These are phyloP conservation scores for Sarotherodon lohbergeri DNA, from an alignment of 2,113 vertebrate genomes.

Conservation along the genomic window DNA sequence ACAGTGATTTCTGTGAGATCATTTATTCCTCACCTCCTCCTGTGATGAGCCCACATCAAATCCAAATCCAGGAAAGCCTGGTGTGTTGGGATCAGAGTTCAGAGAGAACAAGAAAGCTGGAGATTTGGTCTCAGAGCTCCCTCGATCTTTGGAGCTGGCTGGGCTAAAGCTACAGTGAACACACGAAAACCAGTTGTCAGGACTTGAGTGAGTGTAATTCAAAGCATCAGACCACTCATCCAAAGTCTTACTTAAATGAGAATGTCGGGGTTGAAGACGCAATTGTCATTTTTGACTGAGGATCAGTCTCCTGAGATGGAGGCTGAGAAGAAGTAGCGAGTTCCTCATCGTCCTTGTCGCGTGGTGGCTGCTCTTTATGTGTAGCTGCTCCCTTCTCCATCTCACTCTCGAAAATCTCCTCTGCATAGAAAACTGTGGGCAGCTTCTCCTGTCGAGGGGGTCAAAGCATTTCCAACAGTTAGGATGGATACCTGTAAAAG, in stretches of 20 bases:
- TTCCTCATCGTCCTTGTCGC: background rate
- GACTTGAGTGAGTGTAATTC: background rate
- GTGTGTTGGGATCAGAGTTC: slow-evolving; percentile 50
- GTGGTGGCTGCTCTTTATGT: background rate
- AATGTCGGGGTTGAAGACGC: slow-evolving; percentile 49
- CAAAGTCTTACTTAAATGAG: slow-evolving; percentile 53
- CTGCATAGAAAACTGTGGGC: background rate
- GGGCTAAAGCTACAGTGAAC: slow-evolving; percentile 52
- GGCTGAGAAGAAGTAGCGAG: background rate
- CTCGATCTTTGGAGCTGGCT: slow-evolving; percentile 5
- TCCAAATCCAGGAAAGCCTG: slow-evolving; percentile 62
- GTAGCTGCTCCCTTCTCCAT: background rate
- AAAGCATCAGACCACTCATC: background rate
- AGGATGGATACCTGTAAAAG: background rate
- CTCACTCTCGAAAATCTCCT: slow-evolving; percentile 8
- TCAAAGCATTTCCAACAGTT: background rate
- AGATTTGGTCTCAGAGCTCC: slow-evolving; percentile 47
- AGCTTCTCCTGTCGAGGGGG: slow-evolving; percentile 26
- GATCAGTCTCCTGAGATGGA: slow-evolving; percentile 12
- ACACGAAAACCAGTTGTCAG: background rate
- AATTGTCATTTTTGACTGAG: slow-evolving; percentile 18
- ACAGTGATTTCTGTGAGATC: background rate
- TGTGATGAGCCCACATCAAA: slow-evolving; percentile 46
- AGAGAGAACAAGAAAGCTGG: slow-evolving; percentile 65
- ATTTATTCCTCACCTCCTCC: slow-evolving; percentile 59